Evolutionary conservation across 2,797 vertebrate genomes (phyloP), one percentile per base, ranked within the genome.

Genomic region (Tragopan temminckii): DNA sequence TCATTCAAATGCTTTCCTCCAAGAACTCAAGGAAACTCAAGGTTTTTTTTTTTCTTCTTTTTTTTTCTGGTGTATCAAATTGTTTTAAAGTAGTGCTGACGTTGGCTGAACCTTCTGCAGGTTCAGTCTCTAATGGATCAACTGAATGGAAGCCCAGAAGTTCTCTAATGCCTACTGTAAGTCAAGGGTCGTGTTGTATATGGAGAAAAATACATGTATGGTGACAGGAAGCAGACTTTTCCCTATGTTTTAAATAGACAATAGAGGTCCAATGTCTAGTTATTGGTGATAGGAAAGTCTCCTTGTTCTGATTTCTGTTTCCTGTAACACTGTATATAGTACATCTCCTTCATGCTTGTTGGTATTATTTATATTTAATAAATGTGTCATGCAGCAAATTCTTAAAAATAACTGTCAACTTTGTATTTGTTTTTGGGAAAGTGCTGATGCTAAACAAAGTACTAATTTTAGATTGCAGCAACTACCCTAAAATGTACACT

Each of bases 271-370:
- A 83, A 17, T 46, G 64, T 48, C 36, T 89, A 80, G 61, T 80
- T 84, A 76, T 83, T 91, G 71, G 89, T 88, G 62, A 82, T 95
- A 42, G 64, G 88, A 94, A 89, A 59, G 70, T 87, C 90, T 96
- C 70, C 76, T 90, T 94, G 66, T 93, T 93, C 76, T 69, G 75
- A 88, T 89, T 94, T 95, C 89, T 86, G 64, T 93, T 97, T 97
- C 96, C 94, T 89, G 59, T 90, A 83, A 66, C 46, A 64, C 87
- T 87, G 63, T 55, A 16, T 85, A 90, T 80, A 68, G 72, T 61
- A 31, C 79, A 80, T 95, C 92, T 92, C 70, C 69, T 90, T 92
- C 69, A 52, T 5, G 31, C 59, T 36, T 89, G 36, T 40, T 83
- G 62, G 48, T 42, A 46, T 76, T 90, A 76, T 86, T 81, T 93